Evolutionary conservation across 2,113 vertebrate species (phyloP), one percentile per base, ranked within the genome.

Genomic region (Hepsetus odoe): DNA sequence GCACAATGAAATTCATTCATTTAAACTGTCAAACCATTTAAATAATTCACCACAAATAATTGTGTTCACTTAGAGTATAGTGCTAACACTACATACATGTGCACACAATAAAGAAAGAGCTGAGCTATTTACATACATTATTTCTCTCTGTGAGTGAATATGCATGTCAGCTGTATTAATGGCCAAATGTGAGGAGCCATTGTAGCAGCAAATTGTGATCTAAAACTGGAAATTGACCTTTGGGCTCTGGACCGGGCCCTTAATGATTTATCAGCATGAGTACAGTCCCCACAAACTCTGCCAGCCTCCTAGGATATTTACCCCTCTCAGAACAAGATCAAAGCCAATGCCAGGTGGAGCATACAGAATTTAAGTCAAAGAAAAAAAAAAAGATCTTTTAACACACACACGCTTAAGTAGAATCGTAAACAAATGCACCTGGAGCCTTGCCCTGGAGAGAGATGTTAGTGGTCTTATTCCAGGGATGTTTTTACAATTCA

Each of bases 261-360:
- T 74, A 18, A 30, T 71, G 20, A 68, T 68, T 30, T 44, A 72
- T 61, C 30, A 69, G 30, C 44, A 40, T 2, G 13, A 40, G 40
- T 24, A 40, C 32, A 30, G 44, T 46, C 28, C 26, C 22, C 61
- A 44, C 32, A 33, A 46, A 22, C 44, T 30, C 66, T 16, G 16
- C 55, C 28, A 18, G 44, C 40, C 44, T 51, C 46, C 11, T 22
- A 56, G 66, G 51, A 56, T 67, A 81, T 56, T 71, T n/a, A 66
- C 46, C 16, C 16, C 59, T 78, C 72, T 66, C 74, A 24, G 61
- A 80, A 80, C 53, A 67, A 35, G 70, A 72, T 66, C 72, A 81
- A 81, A 74, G 80, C 71, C 82, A 82, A 42, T 44, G 16, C 42
- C 32, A 42, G 30, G 38, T 16, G 32, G 32, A 65, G 24, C n/a